Evolutionary conservation across 2,888 invertebrate species (phyloP), one percentile per base, ranked within the genome.

Genomic region (Dioctria rufipes): DNA sequence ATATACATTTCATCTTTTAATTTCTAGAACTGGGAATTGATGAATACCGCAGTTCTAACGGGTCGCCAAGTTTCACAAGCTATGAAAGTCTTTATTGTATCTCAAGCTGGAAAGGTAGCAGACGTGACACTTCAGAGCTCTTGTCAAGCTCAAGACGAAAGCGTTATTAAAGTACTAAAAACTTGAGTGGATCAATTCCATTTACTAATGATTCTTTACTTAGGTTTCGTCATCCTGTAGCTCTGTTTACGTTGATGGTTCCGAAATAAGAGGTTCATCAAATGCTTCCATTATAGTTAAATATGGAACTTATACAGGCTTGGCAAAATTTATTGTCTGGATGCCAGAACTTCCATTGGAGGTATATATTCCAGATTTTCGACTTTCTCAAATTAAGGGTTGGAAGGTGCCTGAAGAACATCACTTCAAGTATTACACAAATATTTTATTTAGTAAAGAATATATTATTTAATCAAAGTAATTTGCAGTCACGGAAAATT

Each of bases 211-310:
- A 63, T 49, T 37, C 46, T 6, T n/a, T 42, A 13, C 43, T 54
- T 73, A 98, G 98, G 98, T 98, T 42, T 96, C 98, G 4, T 95
- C 97, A 6, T 97, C 97, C 4, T 98, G 98, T 90, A 97, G 97
- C 85, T 96, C 96, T 25, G 97, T 98, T 3, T 98, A 98, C 90
- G 95, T 98, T 43, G 98, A 98, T 88, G 98, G 98, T 0, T 96
- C 97, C 5, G 98, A 98, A 90, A 95, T 96, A 82, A 92, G 97
- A 2, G 98, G 98, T 13, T 97, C 97, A 0, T 95, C 96, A 58
- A 98, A 98, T 87, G 98, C 97, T 2, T 96, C 97, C 0, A 95
- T 98, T 49, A 92, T 97, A 78, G 97, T 98, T 77, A 96, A 96
- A 88, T 96, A 96, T 86, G 98, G 96, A 43, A 96, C 96, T 2